Evolutionary conservation across 2,797 vertebrate genomes (phyloP).

Genomic region (Poecile montanus): DNA sequence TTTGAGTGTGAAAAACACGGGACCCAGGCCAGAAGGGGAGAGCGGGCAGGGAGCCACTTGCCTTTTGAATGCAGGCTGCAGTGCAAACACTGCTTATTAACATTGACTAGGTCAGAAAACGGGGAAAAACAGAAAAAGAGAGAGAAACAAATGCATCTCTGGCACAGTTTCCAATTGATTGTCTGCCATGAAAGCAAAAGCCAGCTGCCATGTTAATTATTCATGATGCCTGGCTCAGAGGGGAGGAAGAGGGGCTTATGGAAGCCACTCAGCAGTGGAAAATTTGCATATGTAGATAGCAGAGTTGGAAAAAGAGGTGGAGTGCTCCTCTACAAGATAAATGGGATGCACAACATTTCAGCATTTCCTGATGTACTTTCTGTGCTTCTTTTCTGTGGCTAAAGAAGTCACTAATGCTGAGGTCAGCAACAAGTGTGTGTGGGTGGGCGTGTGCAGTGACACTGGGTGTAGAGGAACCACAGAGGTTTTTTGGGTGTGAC

Average conservation of each 20-base stretch:
- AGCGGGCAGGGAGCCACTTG: not conserved
- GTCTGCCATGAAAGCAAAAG: conserved; percentile 73
- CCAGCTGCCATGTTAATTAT: conserved; percentile 77
- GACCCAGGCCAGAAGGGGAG: not conserved
- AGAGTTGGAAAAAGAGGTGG: conserved; percentile 36
- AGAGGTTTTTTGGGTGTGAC: not conserved
- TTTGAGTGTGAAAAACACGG: not conserved
- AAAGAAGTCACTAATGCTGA: not conserved
- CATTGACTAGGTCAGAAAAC: conserved; percentile 55
- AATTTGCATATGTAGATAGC: conserved; percentile 68
- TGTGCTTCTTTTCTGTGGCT: not conserved
- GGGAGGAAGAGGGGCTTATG: conserved; percentile 55
- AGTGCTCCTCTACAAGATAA: not conserved
- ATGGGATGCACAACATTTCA: not conserved
- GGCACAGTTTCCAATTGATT: conserved; percentile 69
- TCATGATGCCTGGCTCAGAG: conserved; percentile 67
- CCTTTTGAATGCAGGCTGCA: conserved; percentile 8
- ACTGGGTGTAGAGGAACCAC: not conserved
- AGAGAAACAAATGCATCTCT: conserved; percentile 64
- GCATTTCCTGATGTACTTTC: not conserved
- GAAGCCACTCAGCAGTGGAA: conserved; percentile 56
- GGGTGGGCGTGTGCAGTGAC: not conserved
- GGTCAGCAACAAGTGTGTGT: conserved; percentile 23
- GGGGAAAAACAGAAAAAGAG: conserved; percentile 38
- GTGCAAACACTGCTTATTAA: conserved; percentile 30